Percentiles rank a stretch among this genome's conserved stretches.
phyloP scores from a whole-genome alignment of 2,113 vertebrate genomes.

The Periophthalmodon schlosseri region DNA sequence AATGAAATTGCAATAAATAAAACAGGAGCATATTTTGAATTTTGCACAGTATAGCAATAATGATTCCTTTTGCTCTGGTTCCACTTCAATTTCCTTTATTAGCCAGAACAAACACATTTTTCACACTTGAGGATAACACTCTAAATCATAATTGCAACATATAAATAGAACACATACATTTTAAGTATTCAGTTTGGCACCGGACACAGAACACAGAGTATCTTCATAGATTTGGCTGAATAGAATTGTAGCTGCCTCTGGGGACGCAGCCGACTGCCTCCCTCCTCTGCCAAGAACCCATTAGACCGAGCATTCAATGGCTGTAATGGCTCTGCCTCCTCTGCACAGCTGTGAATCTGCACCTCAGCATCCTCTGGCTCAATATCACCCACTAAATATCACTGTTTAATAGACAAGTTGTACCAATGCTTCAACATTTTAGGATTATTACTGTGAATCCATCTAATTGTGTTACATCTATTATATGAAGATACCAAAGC shows the following conservation, averaged over 20 bases:
- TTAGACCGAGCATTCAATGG: conserved; percentile 51
- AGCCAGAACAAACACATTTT: no score
- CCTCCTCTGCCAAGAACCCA: conserved; percentile 53
- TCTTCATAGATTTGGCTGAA: conserved; percentile 10
- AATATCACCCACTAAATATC: conserved; percentile 21
- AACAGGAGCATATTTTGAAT: no score
- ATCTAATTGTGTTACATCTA: background rate
- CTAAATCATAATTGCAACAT: no score
- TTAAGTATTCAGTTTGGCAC: background rate
- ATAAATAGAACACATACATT: no score
- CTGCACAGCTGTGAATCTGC: conserved; percentile 38
- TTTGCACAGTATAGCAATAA: no score
- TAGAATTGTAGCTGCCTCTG: conserved; percentile 25
- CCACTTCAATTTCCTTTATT: no score
- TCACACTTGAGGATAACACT: no score
- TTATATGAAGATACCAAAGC: background rate
- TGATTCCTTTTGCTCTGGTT: no score
- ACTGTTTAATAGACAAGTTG: conserved; percentile 16
- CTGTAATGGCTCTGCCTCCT: conserved; percentile 56
- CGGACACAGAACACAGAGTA: background rate
- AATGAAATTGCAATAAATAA: no score
- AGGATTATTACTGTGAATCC: background rate
- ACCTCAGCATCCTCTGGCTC: conserved; percentile 16
- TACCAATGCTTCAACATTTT: conserved; percentile 2
- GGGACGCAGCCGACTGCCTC: conserved; percentile 35